Conservation (phyloP, 1,140 invertebrate genomes). For the Linepithema humile region DNA sequence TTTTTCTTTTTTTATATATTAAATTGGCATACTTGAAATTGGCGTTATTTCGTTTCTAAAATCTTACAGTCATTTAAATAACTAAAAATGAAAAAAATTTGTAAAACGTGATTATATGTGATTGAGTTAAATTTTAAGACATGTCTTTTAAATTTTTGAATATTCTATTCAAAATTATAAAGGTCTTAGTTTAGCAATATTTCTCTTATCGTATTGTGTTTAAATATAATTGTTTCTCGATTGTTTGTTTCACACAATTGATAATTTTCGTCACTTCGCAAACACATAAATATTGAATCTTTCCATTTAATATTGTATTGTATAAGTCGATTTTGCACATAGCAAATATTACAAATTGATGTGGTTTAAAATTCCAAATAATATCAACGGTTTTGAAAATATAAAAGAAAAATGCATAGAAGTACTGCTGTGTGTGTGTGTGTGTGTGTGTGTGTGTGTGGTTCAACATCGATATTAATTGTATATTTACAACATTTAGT, state of each 20-base stretch:
- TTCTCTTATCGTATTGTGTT: neutral
- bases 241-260: neutral
- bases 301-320: neutral
- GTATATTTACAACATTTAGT: neutral
- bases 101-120: neutral
- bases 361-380: neutral
- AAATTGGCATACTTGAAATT: no score
- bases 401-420: slow-evolving; percentile 1
- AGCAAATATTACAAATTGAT: neutral
- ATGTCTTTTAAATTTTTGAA: neutral
- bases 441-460: no score
- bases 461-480: neutral
- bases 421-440: no score
- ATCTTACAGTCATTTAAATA: neutral
- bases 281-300: neutral
- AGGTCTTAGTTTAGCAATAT: no score
- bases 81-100: neutral
- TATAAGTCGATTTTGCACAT: neutral
- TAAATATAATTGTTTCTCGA: neutral
- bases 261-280: neutral
- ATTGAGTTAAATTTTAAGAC: neutral
- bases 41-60: no score
- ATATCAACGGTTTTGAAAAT: neutral
- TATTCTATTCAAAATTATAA: neutral
- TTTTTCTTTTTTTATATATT: no score